A percentile compares a stretch with the other conserved stretches of the same genome.
These are phyloP conservation scores for Amia ocellicauda DNA, from an alignment of 2,113 vertebrate species.

Conservation along the genomic window DNA sequence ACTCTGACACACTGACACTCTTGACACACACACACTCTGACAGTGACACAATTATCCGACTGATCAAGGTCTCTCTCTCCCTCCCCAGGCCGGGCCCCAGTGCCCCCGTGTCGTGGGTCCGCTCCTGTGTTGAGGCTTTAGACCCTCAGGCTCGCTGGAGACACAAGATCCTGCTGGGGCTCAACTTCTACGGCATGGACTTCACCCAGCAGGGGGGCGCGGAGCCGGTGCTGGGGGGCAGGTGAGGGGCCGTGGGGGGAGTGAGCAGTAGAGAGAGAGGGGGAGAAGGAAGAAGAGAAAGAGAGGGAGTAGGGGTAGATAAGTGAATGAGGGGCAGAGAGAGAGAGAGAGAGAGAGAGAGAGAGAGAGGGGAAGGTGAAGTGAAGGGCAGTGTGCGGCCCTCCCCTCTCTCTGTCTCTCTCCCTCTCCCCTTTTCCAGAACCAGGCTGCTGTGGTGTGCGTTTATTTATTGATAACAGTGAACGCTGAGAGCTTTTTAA, in stretches of 20 bases:
- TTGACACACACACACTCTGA: neutral
- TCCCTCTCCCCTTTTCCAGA: neutral
- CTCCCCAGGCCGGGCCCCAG: constrained; percentile 80
- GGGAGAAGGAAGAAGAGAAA: too few species aligned
- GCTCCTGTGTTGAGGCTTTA: constrained; percentile 81
- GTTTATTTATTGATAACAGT: too few species aligned
- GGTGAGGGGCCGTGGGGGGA: constrained; percentile 56
- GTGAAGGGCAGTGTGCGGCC: too few species aligned
- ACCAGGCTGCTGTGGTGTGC: too few species aligned
- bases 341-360: too few species aligned
- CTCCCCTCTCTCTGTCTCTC: constrained; percentile 13
- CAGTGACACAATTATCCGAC: neutral
- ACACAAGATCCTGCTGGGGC: constrained; percentile 86
- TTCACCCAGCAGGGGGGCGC: constrained; percentile 71
- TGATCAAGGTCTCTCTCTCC: neutral
- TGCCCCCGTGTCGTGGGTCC: constrained; percentile 84
- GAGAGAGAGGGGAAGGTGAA: too few species aligned
- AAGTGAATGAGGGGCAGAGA: too few species aligned
- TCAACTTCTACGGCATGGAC: constrained; percentile 91
- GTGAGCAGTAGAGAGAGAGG: too few species aligned
- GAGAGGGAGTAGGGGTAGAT: too few species aligned
- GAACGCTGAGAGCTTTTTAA: too few species aligned
- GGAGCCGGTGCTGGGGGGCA: constrained; percentile 78
- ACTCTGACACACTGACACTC: neutral
- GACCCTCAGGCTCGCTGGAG: constrained; percentile 84